Percentiles rank a stretch among this genome's conserved stretches.
phyloP scores from a whole-genome alignment of 35 echinoderm and acorn worm genomes.

The Diadema setosum region DNA sequence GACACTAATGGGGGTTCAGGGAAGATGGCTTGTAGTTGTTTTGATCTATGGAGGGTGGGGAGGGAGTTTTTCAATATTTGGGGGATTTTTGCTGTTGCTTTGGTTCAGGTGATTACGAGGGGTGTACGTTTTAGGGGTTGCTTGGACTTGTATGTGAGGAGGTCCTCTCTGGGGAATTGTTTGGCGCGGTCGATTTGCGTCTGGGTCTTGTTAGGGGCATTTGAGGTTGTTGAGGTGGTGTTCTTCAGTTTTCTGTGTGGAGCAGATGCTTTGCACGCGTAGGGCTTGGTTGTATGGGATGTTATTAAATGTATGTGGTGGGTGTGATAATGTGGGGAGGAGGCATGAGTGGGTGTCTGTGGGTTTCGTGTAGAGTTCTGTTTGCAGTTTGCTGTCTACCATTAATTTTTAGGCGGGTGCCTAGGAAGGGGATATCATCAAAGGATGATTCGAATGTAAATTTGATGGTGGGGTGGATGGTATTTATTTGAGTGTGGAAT shows the following conservation, averaged over 20 bases:
- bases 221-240: not conserved
- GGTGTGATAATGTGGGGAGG: constrained; percentile 5
- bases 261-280: not conserved
- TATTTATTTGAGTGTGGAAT: constrained; percentile 1
- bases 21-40: not conserved
- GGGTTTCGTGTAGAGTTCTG: not conserved
- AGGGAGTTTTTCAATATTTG: not conserved
- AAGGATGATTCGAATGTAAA: constrained; percentile 18
- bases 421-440: not conserved
- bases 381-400: not conserved
- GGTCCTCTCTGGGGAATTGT: not conserved
- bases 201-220: not conserved
- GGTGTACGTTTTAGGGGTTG: not conserved
- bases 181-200: not conserved
- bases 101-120: not conserved
- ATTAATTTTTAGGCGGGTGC: not conserved
- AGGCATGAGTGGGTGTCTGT: constrained; percentile 20
- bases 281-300: not conserved
- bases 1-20: not conserved
- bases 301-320: constrained; percentile 12
- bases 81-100: not conserved
- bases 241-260: not conserved
- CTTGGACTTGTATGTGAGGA: not conserved
- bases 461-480: constrained; percentile 20
- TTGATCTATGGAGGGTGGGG: not conserved